phyloP scores from a whole-genome alignment of 2,888 invertebrate genomes.

The Stenichneumon culpator region DNA sequence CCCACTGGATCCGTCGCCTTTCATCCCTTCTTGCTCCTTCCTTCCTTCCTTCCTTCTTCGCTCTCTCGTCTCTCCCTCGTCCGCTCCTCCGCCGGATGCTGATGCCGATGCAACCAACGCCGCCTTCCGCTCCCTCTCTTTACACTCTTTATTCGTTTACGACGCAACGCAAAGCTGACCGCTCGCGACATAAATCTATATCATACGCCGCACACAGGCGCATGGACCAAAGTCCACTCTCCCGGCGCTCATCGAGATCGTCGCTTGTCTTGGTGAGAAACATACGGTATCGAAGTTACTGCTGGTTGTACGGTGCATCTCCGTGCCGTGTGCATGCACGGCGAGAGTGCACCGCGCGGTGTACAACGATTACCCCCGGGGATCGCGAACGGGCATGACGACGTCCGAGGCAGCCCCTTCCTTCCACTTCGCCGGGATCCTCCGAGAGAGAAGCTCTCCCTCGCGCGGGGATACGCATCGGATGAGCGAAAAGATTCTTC shows the following conservation, averaged over 20 bases:
- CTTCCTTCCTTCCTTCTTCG: slow-evolving; percentile 41
- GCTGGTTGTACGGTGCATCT: slow-evolving; percentile 6
- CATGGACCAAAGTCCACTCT: background rate
- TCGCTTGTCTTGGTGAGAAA: slow-evolving; percentile 28
- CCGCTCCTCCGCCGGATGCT: slow-evolving; percentile 39
- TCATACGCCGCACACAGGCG: slow-evolving; percentile 69
- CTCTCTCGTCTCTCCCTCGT: slow-evolving; percentile 38
- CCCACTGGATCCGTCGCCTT: slow-evolving; percentile 40
- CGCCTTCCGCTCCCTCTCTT: slow-evolving; percentile 49
- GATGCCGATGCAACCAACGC: background rate
- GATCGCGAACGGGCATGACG: slow-evolving; percentile 9
- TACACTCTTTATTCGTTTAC: slow-evolving; percentile 61
- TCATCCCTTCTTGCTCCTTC: slow-evolving; percentile 61
- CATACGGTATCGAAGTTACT: slow-evolving; percentile 6
- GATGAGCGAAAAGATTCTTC: slow-evolving; percentile 36
- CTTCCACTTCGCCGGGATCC: slow-evolving; percentile 9
- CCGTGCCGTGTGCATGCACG: background rate
- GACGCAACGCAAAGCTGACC: slow-evolving; percentile 67
- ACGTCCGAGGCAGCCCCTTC: slow-evolving; percentile 33
- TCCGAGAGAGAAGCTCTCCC: background rate
- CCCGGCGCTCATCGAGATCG: slow-evolving; percentile 9
- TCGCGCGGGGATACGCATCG: slow-evolving; percentile 1
- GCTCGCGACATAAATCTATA: slow-evolving; percentile 79
- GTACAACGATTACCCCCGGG: slow-evolving; percentile 40
- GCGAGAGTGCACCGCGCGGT: background rate